Evolutionary conservation across 2,113 vertebrate genomes (phyloP).

Genomic region (Poecilia latipinna): DNA sequence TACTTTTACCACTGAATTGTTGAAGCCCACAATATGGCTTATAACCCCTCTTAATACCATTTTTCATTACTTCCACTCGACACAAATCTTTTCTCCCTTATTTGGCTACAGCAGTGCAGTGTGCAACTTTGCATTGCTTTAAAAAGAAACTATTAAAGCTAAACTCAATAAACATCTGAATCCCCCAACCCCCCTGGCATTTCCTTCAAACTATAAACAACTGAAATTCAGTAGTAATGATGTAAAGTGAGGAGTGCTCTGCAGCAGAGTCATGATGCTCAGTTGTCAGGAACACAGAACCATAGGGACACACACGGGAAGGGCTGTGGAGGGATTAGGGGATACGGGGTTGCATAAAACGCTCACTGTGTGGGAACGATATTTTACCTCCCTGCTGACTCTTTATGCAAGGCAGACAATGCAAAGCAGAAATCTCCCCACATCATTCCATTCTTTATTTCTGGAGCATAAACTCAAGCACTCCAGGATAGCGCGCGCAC

Average conservation of each 20-base stretch:
- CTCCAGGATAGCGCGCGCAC: background rate
- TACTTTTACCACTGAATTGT: background rate
- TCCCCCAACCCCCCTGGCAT: conserved; percentile 42
- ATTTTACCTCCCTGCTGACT: conserved; percentile 50
- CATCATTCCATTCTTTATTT: conserved; percentile 63
- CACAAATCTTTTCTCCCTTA: conserved; percentile 14
- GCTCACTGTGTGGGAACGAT: conserved; percentile 38
- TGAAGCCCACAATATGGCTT: background rate
- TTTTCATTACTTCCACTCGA: conserved; percentile 5
- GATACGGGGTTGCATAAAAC: conserved; percentile 33
- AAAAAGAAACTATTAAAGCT: conserved; percentile 51
- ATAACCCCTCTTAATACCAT: background rate
- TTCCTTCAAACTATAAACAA: conserved; percentile 47
- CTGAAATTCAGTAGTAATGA: conserved; percentile 63
- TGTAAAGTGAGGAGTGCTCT: conserved; percentile 42
- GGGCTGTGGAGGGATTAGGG: conserved; percentile 32
- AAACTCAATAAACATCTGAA: conserved; percentile 45
- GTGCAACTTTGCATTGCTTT: conserved; percentile 16
- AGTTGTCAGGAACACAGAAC: conserved; percentile 33
- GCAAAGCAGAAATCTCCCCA: conserved; percentile 45
- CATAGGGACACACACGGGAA: conserved; percentile 25
- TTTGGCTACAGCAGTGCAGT: conserved; percentile 1
- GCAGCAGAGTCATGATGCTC: conserved; percentile 37
- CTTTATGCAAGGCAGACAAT: conserved; percentile 65
- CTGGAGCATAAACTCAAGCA: conserved; percentile 40